phyloP scores from a whole-genome alignment of 2,113 vertebrate species.

The Cololabis saira region DNA sequence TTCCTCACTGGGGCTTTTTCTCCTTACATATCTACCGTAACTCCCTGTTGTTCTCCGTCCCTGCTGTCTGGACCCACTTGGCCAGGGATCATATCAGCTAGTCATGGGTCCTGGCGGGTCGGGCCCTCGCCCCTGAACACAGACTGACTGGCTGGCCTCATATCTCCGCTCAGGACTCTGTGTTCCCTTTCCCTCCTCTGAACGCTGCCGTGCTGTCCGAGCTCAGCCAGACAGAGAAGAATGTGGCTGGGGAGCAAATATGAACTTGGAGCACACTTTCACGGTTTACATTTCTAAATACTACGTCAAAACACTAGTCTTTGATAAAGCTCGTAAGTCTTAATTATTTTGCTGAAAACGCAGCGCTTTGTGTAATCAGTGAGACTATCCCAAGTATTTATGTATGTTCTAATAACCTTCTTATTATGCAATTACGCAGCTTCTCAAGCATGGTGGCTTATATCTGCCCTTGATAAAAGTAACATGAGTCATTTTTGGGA shows the following conservation, averaged over 20 bases:
- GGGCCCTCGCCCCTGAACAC: constrained; percentile 67
- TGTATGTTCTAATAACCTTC: background rate
- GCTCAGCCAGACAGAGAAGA: constrained; percentile 72
- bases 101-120: constrained; percentile 72
- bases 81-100: constrained; percentile 70
- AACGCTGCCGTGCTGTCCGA: constrained; percentile 53
- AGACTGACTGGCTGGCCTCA: constrained; percentile 72
- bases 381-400: background rate
- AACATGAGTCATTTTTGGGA: background rate
- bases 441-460: too few species aligned
- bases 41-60: constrained; percentile 48
- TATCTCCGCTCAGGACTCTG: constrained; percentile 70
- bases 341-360: constrained; percentile 4
- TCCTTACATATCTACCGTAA: constrained; percentile 24
- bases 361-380: background rate
- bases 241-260: constrained; percentile 65
- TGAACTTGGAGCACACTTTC: constrained; percentile 25
- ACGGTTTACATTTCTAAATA: constrained; percentile 30
- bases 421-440: too few species aligned
- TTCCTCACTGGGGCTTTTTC: constrained; percentile 30
- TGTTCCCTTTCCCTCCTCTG: constrained; percentile 70
- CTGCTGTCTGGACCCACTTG: constrained; percentile 66
- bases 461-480: background rate
- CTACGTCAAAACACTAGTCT: constrained; percentile 7
- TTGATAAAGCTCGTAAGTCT: constrained; percentile 7